Base-by-base conservation (phyloP, 2,797 vertebrate species). In the Micrastur ruficollis region DNA sequence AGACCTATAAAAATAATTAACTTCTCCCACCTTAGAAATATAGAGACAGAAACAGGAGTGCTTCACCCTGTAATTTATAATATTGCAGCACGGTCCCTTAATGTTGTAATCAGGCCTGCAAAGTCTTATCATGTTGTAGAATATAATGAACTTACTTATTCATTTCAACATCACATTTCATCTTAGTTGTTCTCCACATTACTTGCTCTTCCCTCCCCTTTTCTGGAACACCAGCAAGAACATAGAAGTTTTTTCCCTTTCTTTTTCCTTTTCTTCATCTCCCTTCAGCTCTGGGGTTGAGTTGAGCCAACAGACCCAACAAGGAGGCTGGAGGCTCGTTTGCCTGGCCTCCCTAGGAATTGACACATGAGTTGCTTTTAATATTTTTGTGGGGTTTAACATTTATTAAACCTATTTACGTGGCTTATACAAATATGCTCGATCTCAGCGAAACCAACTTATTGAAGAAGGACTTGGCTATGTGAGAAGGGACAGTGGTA, bases 1-100 rank as follows among this genome's bases (percentile, higher is more conserved):
- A 96, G 93, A 93, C 97, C 97, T 97, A 96, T 96, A 97, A 97
- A 98, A 97, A 98, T 98, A 98, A 98, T 98, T 97, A 98, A 98
- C 97, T 98, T 98, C 97, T 98, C 97, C 94, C 49, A 94, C 95
- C 94, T 91, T 94, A 97, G 96, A 98, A 97, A 96, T 80, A 96
- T 95, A 97, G 97, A 98, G 96, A 96, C 83, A 84, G 97, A 88
- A 97, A 72, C 95, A 96, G 91, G 93, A 98, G 96, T 93, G 86
- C 94, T 95, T 95, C 97, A 97, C 94, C 96, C 71, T 94, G 97
- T 98, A 97, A 98, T 98, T 97, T 97, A 97, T 97, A 97, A 95
- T 93, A 97, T 94, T 90, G 95, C 97, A 66, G 91, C 68, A 92
- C 81, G 2, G 70, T 91, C 95, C 96, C 94, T 97, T 97, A 97